Conservation (phyloP, 2,113 vertebrate genomes). For the Bufo bufo region DNA sequence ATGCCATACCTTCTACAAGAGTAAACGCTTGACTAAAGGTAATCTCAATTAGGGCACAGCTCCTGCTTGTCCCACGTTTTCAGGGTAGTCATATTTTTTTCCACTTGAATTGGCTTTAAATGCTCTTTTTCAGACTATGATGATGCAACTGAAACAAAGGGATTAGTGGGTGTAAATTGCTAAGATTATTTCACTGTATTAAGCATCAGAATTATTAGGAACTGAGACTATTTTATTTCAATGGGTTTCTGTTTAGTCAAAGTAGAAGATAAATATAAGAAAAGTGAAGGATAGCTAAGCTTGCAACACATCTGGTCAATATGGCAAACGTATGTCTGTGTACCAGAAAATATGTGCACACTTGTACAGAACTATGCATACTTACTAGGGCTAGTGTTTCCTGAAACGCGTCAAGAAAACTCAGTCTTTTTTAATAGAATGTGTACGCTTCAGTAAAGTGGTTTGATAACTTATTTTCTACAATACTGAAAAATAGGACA, state of each 20-base stretch:
- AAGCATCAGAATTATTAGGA: slow-evolving; percentile 4
- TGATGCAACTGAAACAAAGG: slow-evolving; percentile 4
- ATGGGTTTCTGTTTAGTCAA: background rate
- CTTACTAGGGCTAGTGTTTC: too few relatives aligned
- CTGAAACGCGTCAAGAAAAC: too few relatives aligned
- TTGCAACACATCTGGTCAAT: background rate
- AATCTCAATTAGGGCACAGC: background rate
- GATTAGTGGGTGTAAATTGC: background rate
- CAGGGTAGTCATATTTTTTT: background rate
- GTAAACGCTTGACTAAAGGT: too few relatives aligned
- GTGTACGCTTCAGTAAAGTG: too few relatives aligned
- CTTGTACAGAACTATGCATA: background rate
- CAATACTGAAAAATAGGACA: too few relatives aligned
- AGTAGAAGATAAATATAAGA: background rate
- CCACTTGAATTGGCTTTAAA: background rate
- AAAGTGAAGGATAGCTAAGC: background rate
- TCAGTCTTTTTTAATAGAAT: too few relatives aligned
- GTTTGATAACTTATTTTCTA: too few relatives aligned
- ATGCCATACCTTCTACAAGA: too few relatives aligned
- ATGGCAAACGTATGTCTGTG: background rate
- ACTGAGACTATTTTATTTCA: background rate
- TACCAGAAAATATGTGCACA: background rate
- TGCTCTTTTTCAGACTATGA: background rate
- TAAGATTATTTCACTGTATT: background rate
- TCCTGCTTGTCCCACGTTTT: background rate